These are phyloP conservation scores for Axinella damicornis DNA, from an alignment of 37 sponge, comb jelly and placozoan species.

Conservation along the genomic window DNA sequence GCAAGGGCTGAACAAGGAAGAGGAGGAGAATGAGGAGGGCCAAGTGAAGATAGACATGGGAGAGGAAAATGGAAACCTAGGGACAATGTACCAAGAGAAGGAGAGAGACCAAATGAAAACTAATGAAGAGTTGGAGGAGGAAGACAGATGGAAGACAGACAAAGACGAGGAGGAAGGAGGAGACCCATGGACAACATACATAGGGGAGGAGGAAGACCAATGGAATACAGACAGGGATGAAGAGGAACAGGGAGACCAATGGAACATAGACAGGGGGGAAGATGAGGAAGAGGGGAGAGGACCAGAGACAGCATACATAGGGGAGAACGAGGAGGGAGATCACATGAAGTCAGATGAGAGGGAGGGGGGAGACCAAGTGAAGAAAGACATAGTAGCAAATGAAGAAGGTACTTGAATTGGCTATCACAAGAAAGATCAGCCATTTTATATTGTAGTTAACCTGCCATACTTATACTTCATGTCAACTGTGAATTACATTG, in stretches of 20 bases:
- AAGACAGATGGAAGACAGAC: background rate
- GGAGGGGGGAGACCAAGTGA: background rate
- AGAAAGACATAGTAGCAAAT: background rate
- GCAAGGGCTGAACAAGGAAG: background rate
- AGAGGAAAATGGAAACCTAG: no score
- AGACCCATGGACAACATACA: background rate
- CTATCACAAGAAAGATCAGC: no score
- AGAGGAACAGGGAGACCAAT: background rate
- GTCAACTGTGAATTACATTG: no score
- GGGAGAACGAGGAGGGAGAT: background rate
- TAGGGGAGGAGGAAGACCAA: background rate
- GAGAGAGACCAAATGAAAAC: background rate
- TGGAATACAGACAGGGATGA: background rate
- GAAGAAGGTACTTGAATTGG: no score
- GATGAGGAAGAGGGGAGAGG: background rate
- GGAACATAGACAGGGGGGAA: background rate
- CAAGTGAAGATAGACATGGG: background rate
- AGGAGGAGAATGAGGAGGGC: background rate
- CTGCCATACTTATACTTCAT: no score
- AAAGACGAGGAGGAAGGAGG: background rate
- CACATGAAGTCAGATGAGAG: background rate
- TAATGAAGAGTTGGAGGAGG: background rate
- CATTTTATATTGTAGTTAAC: no score
- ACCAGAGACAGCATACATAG: background rate
- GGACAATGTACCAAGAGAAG: no score